Evolutionary conservation across 2,113 vertebrate species (phyloP), one percentile per base, ranked within the genome.

Genomic region (Dasypus novemcinctus): DNA sequence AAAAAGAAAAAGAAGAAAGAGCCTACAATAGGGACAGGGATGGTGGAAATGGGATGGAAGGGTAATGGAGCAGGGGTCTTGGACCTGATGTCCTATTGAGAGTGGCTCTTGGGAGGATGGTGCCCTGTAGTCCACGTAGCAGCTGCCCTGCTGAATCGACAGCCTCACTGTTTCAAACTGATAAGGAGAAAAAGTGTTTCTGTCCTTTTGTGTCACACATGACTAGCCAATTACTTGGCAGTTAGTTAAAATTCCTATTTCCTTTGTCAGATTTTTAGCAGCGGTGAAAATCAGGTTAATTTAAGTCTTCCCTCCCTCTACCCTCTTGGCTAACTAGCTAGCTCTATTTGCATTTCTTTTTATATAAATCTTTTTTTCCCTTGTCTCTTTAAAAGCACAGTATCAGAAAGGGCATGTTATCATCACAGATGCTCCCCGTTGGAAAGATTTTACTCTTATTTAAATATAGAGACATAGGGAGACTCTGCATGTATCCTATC

Each of bases 181-280:
- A 96, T 94, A 91, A 93, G 85, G 88, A 91, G 81, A 96, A 3
- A 91, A 93, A 86, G 68, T 76, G 78, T 72, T 80, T 8, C 54
- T 74, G 63, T 27, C n/a, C 91, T 91, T 31, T 29, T 52, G 64
- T 57, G 87, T 96, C 78, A 94, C 66, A 88, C 57, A 33, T 71
- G 78, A 95, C 94, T 92, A 93, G 49, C 64, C 69, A 41, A 52
- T 33, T 61, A 78, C 92, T 86, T 89, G 90, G 88, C 90, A 92
- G 63, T 92, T 64, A 57, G 61, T 95, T 95, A 95, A 92, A 95
- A 92, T 95, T 89, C 82, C 5, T 69, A 93, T 82, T 92, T 92
- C 85, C 68, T 59, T 93, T 89, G 91, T 95, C 90, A 84, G 59
- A 10, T 57, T 52, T 92, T 95, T 92, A 95, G 90, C 85, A 36